These are phyloP conservation scores for Cataglyphis livida DNA, from an alignment of 2,888 invertebrate species.

Conservation along the genomic window DNA sequence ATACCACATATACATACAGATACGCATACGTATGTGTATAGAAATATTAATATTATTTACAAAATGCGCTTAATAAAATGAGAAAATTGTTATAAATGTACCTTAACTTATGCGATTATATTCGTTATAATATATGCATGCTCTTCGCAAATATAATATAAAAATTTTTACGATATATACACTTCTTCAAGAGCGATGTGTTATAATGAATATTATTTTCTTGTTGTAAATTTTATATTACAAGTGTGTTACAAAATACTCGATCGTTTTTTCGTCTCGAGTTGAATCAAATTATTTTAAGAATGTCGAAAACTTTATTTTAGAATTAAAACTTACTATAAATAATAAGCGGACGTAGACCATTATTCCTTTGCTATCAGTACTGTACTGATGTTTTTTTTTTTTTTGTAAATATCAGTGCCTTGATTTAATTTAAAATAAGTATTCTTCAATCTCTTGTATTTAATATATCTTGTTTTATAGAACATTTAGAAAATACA, in stretches of 20 bases:
- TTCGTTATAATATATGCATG: slow-evolving; percentile 32
- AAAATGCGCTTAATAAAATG: slow-evolving; percentile 41
- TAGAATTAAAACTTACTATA: not conserved
- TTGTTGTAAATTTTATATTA: slow-evolving; percentile 53
- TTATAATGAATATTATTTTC: slow-evolving; percentile 14
- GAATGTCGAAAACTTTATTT: slow-evolving; percentile 1
- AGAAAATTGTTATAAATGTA: slow-evolving; percentile 58
- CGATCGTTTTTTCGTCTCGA: slow-evolving; percentile 4
- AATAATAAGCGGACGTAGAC: not conserved
- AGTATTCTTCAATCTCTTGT: slow-evolving; percentile 69
- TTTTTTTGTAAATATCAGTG: slow-evolving; percentile 79
- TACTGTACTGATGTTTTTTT: slow-evolving; percentile 60
- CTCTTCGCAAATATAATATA: slow-evolving; percentile 1
- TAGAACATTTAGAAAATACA: slow-evolving; percentile 82
- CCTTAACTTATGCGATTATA: slow-evolving; percentile 26
- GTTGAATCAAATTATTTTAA: slow-evolving; percentile 18
- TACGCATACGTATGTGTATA: not conserved
- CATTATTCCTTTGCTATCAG: not conserved
- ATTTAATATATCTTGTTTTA: slow-evolving; percentile 78
- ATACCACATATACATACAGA: not conserved
- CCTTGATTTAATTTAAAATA: slow-evolving; percentile 73
- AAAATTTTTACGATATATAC: not conserved
- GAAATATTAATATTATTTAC: slow-evolving; percentile 45
- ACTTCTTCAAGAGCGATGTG: slow-evolving; percentile 24
- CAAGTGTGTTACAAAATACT: slow-evolving; percentile 46